phyloP scores from a whole-genome alignment of 1,140 invertebrate species.

The Drosophila orosa region DNA sequence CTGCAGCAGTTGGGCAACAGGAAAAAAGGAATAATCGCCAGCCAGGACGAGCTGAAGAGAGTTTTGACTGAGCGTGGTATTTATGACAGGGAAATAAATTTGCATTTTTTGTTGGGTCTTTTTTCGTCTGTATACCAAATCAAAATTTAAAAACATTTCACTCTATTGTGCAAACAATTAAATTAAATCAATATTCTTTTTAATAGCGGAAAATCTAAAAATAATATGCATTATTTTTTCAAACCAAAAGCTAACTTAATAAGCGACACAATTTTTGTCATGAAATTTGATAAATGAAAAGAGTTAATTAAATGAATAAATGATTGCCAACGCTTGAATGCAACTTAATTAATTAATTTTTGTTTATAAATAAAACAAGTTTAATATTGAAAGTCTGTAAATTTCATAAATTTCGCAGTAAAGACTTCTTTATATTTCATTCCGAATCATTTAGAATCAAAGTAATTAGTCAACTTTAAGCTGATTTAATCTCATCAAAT shows the following conservation, averaged over 20 bases:
- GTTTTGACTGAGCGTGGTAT: constrained; percentile 28
- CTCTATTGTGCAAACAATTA: background rate
- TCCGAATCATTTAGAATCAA: background rate
- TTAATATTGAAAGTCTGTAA: background rate
- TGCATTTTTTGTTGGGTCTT: background rate
- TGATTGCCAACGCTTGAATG: background rate
- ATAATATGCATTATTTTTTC: background rate
- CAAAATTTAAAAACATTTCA: constrained; percentile 5
- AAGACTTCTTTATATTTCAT: background rate
- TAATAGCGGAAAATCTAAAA: background rate
- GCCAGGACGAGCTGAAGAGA: constrained; percentile 19
- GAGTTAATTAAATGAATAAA: constrained; percentile 12
- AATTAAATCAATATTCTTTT: constrained; percentile 3
- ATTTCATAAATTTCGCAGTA: background rate
- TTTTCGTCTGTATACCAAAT: background rate
- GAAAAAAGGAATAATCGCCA: constrained; percentile 9
- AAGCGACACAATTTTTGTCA: background rate
- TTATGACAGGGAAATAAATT: constrained; percentile 29
- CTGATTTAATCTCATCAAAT: background rate
- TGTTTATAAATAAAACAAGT: background rate
- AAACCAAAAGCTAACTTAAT: constrained; percentile 3
- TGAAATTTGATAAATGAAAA: background rate
- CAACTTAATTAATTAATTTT: background rate
- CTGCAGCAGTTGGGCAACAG: constrained; percentile 58
- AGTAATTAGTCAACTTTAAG: background rate